Conservation (phyloP, 2,113 vertebrate genomes). For the Psittacus erithacus region DNA sequence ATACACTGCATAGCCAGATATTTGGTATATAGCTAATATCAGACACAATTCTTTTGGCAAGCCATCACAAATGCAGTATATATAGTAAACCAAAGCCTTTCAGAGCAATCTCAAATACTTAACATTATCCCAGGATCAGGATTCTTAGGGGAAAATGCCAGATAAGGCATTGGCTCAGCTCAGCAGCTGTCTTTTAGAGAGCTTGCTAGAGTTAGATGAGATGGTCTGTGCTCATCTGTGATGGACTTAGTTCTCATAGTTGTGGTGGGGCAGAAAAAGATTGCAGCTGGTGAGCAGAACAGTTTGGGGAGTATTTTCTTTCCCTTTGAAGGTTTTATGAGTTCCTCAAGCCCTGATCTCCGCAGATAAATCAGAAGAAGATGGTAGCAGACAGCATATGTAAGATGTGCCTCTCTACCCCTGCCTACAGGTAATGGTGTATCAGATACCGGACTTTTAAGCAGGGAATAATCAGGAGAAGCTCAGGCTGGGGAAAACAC, state of each 20-base stretch:
- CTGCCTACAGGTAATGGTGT: neutral
- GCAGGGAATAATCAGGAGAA: neutral
- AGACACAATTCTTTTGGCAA: neutral
- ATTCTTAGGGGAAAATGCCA: neutral
- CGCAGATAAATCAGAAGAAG: neutral
- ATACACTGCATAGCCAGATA: neutral
- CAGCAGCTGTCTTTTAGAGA: neutral
- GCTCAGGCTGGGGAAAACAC: neutral
- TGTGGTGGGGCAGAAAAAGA: neutral
- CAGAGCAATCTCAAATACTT: neutral
- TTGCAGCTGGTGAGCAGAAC: neutral
- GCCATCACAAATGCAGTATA: neutral
- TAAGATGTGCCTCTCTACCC: neutral
- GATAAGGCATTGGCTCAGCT: rapidly evolving
- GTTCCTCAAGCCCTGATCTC: neutral
- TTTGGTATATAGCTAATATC: neutral
- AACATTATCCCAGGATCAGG: neutral
- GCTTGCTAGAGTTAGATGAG: neutral
- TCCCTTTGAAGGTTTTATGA: neutral
- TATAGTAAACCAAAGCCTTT: neutral
- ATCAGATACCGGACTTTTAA: neutral
- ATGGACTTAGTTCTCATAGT: neutral
- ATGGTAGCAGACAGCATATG: neutral
- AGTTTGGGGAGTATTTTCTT: neutral
- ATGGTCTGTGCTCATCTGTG: neutral